Conservation (phyloP, 1,140 invertebrate species). For the Macrocentrus cingulum region DNA sequence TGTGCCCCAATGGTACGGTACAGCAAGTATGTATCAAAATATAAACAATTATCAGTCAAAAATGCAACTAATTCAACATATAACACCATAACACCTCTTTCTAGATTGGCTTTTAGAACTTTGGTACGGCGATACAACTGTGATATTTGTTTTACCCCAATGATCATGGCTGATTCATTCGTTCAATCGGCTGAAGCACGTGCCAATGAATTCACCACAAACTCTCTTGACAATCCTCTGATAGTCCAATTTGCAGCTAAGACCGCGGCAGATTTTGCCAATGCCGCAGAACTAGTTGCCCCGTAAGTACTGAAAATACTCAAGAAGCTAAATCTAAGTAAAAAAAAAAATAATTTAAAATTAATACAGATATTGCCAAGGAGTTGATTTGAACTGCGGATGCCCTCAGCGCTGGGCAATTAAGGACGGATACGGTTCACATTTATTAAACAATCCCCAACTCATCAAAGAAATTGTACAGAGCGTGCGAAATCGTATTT, state of each 20-base stretch:
- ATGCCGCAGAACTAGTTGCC: conserved; percentile 80
- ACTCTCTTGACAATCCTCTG: conserved; percentile 75
- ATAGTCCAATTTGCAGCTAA: conserved; percentile 95
- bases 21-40: conserved; percentile 73
- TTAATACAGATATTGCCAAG: conserved; percentile 72
- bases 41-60: not conserved
- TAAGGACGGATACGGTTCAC: conserved; percentile 86
- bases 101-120: conserved; percentile 79
- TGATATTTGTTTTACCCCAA: conserved; percentile 91
- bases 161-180: conserved; percentile 95
- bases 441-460: conserved; percentile 81
- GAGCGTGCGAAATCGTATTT: conserved; percentile 72
- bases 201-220: conserved; percentile 85
- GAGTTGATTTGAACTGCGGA: conserved; percentile 95
- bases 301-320: conserved; percentile 74
- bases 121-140: conserved; percentile 83
- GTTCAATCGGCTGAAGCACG: conserved; percentile 84
- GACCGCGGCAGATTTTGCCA: conserved; percentile 78
- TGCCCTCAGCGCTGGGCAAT: conserved; percentile 96
- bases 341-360: conserved; percentile 15
- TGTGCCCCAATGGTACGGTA: conserved; percentile 97
- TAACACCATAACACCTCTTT: no score
- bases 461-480: conserved; percentile 78
- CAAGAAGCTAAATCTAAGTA: conserved; percentile 4
- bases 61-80: not conserved